phyloP scores from a whole-genome alignment of 2,113 vertebrate species.

The Podarcis raffonei region DNA sequence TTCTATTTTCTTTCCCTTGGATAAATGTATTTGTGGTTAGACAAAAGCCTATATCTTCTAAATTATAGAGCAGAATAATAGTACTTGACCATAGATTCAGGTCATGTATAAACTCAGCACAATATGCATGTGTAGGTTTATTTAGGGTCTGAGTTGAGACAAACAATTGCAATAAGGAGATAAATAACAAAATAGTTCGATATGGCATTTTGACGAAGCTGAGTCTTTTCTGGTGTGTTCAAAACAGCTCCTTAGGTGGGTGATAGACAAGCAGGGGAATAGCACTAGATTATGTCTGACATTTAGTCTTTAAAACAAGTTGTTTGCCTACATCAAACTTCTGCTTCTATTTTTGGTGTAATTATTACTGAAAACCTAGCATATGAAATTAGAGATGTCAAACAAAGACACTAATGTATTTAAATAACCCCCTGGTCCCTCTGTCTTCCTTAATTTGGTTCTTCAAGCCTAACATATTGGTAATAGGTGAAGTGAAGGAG shows the following conservation, averaged over 20 bases:
- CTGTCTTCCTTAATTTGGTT: neutral
- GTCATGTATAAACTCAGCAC: neutral
- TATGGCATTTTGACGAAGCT: conserved; percentile 27
- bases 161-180: neutral
- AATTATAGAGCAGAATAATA: neutral
- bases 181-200: neutral
- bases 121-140: neutral
- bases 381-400: conserved; percentile 21
- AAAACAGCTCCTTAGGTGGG: neutral
- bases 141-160: neutral
- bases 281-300: conserved; percentile 31
- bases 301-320: conserved; percentile 26
- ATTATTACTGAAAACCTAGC: conserved; percentile 34
- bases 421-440: conserved; percentile 24
- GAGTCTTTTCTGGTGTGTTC: conserved; percentile 21
- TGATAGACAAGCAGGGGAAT: neutral
- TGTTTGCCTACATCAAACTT: conserved; percentile 16
- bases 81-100: neutral
- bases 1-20: neutral
- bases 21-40: neutral
- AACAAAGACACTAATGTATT: conserved; percentile 31
- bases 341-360: conserved; percentile 27
- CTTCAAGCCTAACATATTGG: neutral
- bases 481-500: fast-evolving
- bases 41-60: neutral